Percentiles rank a stretch among this genome's conserved stretches.
These are phyloP conservation scores for Stictonetta naevosa DNA, from an alignment of 2,113 vertebrate species.

Conservation along the genomic window DNA sequence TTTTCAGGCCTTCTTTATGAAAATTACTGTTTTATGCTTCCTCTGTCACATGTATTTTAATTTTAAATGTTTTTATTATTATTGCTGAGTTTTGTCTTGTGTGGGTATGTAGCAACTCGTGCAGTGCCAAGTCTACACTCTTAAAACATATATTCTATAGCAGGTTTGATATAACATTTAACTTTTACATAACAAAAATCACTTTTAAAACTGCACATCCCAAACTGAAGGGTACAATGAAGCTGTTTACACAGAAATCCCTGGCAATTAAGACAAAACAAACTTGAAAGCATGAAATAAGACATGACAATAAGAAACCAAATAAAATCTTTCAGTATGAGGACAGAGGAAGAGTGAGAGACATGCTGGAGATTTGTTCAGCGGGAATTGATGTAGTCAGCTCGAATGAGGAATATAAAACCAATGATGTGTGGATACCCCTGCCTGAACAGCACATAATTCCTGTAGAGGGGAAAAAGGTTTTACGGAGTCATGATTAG, in stretches of 20 bases:
- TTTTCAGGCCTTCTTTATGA: neutral
- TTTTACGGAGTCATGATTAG: neutral
- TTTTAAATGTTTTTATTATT: neutral
- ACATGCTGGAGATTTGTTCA: neutral
- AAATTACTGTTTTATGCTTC: neutral
- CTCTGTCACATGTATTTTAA: neutral
- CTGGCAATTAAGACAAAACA: neutral
- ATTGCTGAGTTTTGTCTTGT: neutral
- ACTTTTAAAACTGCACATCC: neutral
- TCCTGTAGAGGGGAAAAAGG: neutral
- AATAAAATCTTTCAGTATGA: neutral
- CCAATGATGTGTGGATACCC: neutral
- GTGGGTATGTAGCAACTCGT: neutral
- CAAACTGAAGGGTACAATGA: neutral
- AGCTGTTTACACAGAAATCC: neutral
- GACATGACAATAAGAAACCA: neutral
- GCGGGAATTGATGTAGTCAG: neutral
- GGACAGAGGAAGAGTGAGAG: neutral
- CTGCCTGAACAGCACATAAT: neutral
- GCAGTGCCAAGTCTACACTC: neutral
- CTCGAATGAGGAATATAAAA: constrained; percentile 23
- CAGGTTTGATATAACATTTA: neutral
- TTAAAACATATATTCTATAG: neutral
- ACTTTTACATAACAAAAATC: neutral
- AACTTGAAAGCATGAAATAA: neutral